A percentile compares a stretch with the other conserved stretches of the same genome.
phyloP scores from a whole-genome alignment of 92 coral and sea anemone species.

The Palythoa caribaeorum region DNA sequence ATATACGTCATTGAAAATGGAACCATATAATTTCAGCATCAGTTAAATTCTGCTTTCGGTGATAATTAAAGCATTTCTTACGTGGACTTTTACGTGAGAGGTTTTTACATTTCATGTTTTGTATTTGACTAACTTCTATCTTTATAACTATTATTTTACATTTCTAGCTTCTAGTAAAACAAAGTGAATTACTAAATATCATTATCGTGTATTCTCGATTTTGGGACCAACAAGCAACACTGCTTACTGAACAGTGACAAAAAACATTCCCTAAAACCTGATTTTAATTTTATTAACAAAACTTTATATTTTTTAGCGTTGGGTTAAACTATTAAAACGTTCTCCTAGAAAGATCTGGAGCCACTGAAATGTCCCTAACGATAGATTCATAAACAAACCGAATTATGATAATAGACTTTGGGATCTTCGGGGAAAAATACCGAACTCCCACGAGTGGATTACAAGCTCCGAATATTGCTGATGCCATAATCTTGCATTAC shows the following conservation, averaged over 20 bases:
- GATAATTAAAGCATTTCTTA: not conserved
- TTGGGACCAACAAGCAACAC: too few species aligned
- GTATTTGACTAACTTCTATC: too few species aligned
- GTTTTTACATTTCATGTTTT: too few species aligned
- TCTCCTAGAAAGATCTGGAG: not conserved
- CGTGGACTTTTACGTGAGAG: too few species aligned
- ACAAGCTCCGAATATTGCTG: not conserved
- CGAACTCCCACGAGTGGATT: conserved; percentile 13
- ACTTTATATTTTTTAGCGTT: too few species aligned
- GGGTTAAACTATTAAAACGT: too few species aligned
- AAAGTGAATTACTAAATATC: not conserved
- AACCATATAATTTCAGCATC: not conserved
- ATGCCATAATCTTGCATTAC: not conserved
- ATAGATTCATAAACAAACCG: not conserved
- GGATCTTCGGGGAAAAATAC: not conserved
- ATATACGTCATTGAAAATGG: not conserved
- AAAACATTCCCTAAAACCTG: too few species aligned
- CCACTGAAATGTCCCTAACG: not conserved
- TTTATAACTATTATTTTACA: not conserved
- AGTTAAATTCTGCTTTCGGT: not conserved
- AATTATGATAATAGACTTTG: not conserved
- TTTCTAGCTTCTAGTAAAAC: not conserved
- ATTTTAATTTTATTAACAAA: too few species aligned
- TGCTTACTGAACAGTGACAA: too few species aligned
- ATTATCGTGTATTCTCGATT: too few species aligned